Evolutionary conservation across 2,113 vertebrate genomes (phyloP).

Genomic region (Sardina pilchardus): DNA sequence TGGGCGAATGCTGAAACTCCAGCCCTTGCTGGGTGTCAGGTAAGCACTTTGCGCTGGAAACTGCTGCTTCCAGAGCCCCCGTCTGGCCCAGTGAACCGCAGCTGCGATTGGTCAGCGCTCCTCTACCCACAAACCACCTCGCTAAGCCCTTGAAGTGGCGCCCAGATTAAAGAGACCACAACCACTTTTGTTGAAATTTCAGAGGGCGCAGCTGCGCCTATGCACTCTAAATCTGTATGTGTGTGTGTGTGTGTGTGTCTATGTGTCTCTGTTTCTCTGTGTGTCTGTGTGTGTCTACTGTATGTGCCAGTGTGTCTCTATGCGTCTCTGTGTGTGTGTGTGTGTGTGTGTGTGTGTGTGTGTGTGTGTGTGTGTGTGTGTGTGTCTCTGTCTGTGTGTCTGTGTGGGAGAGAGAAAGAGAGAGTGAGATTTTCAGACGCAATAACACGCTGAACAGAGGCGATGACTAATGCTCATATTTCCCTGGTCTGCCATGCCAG

Average conservation of each 20-base stretch:
- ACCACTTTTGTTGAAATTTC: background rate
- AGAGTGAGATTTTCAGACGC: background rate
- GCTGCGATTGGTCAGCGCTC: constrained; percentile 8
- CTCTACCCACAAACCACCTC: constrained; percentile 27
- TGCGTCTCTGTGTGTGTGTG: background rate
- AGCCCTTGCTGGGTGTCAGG: background rate
- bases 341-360: background rate
- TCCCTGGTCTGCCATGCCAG: background rate
- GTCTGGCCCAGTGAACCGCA: constrained; percentile 5
- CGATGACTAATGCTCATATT: background rate
- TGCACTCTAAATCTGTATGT: background rate
- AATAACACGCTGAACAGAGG: background rate
- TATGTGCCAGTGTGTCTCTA: no score
- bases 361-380: background rate
- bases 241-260: background rate
- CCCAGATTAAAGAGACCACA: background rate
- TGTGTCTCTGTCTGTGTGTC: no score
- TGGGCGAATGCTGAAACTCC: background rate
- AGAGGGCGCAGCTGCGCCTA: background rate
- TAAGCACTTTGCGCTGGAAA: constrained; percentile 7
- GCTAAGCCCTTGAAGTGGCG: constrained; percentile 4
- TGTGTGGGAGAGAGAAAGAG: background rate
- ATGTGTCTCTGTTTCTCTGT: no score
- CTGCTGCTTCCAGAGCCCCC: background rate
- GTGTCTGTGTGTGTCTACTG: background rate